A percentile compares a stretch with the other conserved stretches of the same genome.
Conservation (phyloP, 2,888 invertebrate species). For the Drosophila multiciliata region DNA sequence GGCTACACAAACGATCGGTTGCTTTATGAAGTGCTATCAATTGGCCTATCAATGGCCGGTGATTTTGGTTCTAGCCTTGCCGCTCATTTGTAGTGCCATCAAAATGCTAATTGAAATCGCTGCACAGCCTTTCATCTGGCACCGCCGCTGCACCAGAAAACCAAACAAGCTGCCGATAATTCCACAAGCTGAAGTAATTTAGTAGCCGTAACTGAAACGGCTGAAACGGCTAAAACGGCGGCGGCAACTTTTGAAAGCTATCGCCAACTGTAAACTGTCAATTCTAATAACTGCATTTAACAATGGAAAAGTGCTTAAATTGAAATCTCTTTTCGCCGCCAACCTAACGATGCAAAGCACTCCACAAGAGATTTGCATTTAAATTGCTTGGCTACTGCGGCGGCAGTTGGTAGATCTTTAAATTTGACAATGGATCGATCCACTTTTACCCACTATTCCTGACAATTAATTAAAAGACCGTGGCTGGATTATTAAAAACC, state of each 20-base stretch:
- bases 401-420: conserved; percentile 38
- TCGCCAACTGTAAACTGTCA: conserved; percentile 73
- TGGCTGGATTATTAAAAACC: conserved; percentile 72
- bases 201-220: conserved; percentile 57
- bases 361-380: conserved; percentile 73
- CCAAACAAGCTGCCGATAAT: conserved; percentile 70
- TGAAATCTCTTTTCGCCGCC: conserved; percentile 57
- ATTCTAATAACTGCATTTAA: conserved; percentile 80
- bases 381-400: conserved; percentile 66
- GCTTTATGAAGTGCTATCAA: conserved; percentile 78
- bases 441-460: conserved; percentile 45
- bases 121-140: conserved; percentile 67
- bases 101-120: conserved; percentile 80
- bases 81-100: conserved; percentile 75
- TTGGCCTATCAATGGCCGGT: conserved; percentile 70
- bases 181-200: conserved; percentile 63
- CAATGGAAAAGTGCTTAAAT: conserved; percentile 69
- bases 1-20: conserved; percentile 64
- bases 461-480: conserved; percentile 69
- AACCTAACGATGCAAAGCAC: conserved; percentile 75
- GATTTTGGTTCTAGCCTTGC: conserved; percentile 59
- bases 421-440: conserved; percentile 54
- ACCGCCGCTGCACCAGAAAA: conserved; percentile 73
- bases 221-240: not conserved
- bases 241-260: conserved; percentile 66